These are phyloP conservation scores for Polydrusus pterygomalis DNA, from an alignment of 2,888 invertebrate species.

Conservation along the genomic window DNA sequence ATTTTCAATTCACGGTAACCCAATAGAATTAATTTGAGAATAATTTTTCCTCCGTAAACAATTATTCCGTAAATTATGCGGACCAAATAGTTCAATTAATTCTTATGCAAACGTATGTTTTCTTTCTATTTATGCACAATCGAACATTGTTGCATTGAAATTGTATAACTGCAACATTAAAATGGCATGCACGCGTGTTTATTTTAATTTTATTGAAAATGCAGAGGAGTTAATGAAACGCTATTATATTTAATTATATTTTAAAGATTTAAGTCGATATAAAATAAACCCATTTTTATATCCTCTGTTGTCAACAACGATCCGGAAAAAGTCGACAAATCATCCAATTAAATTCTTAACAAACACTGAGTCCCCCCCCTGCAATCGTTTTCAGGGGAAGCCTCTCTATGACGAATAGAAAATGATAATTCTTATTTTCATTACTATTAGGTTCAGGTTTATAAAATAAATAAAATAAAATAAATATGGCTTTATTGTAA, in stretches of 20 bases:
- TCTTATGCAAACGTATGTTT: constrained; percentile 28
- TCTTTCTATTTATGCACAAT: constrained; percentile 31
- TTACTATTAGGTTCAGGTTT: too few relatives aligned
- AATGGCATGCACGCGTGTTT: constrained; percentile 15
- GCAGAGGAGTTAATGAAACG: constrained; percentile 10
- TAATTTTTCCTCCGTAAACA: neutral
- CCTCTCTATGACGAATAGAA: too few relatives aligned
- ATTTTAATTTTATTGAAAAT: constrained; percentile 23
- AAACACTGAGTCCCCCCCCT: too few relatives aligned
- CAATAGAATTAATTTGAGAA: constrained; percentile 8
- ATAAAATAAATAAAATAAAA: too few relatives aligned
- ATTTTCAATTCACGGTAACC: neutral
- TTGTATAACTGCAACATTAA: constrained; percentile 17
- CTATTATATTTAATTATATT: neutral
- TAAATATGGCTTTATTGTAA: too few relatives aligned
- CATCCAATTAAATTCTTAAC: too few relatives aligned
- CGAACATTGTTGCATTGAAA: constrained; percentile 23
- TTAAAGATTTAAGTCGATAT: too few relatives aligned
- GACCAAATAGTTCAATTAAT: constrained; percentile 27
- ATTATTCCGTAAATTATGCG: constrained; percentile 2
- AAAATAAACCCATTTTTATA: too few relatives aligned
- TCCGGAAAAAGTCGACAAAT: too few relatives aligned
- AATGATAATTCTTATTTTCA: too few relatives aligned
- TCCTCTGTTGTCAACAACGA: too few relatives aligned
- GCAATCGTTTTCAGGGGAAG: too few relatives aligned